Conservation (phyloP, 2,797 vertebrate genomes). For the Phalanger gymnotis region DNA sequence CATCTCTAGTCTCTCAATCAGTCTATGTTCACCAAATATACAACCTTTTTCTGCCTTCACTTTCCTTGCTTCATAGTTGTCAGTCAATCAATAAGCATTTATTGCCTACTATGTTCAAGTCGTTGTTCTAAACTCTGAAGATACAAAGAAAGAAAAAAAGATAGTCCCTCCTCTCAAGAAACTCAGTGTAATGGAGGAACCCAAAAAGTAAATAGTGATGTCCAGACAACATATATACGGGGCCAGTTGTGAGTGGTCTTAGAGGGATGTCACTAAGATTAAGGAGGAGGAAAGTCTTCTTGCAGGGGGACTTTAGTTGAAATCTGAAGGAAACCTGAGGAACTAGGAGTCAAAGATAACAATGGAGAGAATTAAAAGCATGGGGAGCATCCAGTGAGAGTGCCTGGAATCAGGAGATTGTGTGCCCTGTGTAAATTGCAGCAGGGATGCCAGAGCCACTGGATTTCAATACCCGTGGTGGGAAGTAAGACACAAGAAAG, state of each 20-base stretch:
- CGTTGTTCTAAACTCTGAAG: neutral
- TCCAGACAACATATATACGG: neutral
- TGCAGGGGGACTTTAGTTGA: neutral
- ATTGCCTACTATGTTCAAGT: neutral
- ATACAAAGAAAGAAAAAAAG: neutral
- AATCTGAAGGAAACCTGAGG: neutral
- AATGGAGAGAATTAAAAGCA: no score
- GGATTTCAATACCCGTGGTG: neutral
- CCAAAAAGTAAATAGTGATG: neutral
- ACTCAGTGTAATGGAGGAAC: neutral
- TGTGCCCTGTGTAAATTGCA: neutral
- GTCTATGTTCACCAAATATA: neutral
- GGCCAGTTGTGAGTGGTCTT: neutral
- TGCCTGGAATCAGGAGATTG: neutral
- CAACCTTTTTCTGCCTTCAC: neutral
- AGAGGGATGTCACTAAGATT: neutral
- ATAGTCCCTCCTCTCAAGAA: neutral
- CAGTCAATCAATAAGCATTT: neutral
- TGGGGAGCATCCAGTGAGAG: neutral
- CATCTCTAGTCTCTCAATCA: neutral
- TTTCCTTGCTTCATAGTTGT: neutral
- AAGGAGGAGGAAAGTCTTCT: neutral
- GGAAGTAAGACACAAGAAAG: neutral
- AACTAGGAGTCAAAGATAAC: neutral
- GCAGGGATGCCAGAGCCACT: neutral